Evolutionary conservation across 2,797 vertebrate species (phyloP).

Genomic region (Harpia harpyja): DNA sequence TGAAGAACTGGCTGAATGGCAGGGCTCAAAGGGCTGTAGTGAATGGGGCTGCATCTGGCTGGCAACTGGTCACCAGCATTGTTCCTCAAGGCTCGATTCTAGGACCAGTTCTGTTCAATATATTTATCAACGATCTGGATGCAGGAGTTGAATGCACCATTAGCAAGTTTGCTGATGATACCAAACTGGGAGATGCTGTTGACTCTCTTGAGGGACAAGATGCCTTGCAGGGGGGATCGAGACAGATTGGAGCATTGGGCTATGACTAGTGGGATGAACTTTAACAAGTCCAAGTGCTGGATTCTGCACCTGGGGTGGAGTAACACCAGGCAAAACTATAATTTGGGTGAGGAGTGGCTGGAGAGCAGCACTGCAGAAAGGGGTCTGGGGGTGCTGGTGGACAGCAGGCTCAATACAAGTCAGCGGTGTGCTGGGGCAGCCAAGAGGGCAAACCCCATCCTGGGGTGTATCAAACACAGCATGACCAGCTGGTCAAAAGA

Average conservation of each 20-base stretch:
- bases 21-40: no score
- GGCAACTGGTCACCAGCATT: no score
- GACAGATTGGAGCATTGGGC: no score
- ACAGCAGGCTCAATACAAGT: neutral
- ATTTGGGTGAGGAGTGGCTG: neutral
- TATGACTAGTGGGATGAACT: neutral
- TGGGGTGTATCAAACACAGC: neutral
- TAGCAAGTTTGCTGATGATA: neutral
- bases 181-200: neutral
- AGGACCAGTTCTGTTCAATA: no score
- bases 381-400: neutral
- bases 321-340: neutral
- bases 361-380: neutral
- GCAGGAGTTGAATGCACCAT: neutral
- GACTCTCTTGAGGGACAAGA: neutral
- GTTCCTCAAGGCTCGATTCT: no score
- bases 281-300: neutral
- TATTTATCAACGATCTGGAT: neutral
- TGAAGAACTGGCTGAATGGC: no score
- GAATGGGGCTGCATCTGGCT: no score
- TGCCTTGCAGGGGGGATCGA: neutral
- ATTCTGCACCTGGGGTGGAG: neutral
- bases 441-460: neutral
- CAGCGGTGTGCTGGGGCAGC: neutral
- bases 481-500: neutral